A percentile compares a stretch with the other conserved stretches of the same genome.
phyloP scores from a whole-genome alignment of 2,113 vertebrate species.

The Castor canadensis region DNA sequence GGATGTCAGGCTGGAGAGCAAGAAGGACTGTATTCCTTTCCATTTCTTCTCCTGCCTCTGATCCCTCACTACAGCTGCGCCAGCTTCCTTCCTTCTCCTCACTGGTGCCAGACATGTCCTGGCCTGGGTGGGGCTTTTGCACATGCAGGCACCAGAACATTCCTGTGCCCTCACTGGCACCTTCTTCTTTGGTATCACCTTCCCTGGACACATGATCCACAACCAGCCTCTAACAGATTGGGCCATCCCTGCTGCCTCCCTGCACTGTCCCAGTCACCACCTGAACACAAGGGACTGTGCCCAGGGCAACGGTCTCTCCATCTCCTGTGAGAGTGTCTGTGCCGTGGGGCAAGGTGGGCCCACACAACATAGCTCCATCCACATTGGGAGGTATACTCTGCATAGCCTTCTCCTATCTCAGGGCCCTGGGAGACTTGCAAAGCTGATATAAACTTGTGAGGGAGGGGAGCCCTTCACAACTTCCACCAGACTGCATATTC shows the following conservation, averaged over 20 bases:
- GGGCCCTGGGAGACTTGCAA: neutral
- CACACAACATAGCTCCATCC: neutral
- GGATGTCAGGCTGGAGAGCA: neutral
- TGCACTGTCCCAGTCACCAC: fast-evolving
- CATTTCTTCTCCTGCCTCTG: neutral
- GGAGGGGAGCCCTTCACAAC: too few relatives aligned
- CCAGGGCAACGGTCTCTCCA: fast-evolving
- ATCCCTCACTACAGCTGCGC: neutral
- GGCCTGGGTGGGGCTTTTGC: fast-evolving
- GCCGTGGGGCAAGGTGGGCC: fast-evolving
- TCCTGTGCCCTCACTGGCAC: too few relatives aligned
- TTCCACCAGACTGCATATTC: neutral
- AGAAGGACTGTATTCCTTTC: neutral
- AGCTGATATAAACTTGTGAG: too few relatives aligned
- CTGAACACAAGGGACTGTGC: neutral
- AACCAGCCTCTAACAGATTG: fast-evolving
- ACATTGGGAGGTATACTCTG: fast-evolving
- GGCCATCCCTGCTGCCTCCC: neutral
- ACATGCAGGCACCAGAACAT: neutral
- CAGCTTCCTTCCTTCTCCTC: neutral
- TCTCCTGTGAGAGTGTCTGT: neutral
- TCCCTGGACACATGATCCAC: neutral
- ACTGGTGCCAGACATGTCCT: neutral
- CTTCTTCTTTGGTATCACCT: neutral
- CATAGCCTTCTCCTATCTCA: neutral